Evolutionary conservation across 2,888 invertebrate genomes (phyloP), one percentile per base, ranked within the genome.

Genomic region (Abscondita cerata): DNA sequence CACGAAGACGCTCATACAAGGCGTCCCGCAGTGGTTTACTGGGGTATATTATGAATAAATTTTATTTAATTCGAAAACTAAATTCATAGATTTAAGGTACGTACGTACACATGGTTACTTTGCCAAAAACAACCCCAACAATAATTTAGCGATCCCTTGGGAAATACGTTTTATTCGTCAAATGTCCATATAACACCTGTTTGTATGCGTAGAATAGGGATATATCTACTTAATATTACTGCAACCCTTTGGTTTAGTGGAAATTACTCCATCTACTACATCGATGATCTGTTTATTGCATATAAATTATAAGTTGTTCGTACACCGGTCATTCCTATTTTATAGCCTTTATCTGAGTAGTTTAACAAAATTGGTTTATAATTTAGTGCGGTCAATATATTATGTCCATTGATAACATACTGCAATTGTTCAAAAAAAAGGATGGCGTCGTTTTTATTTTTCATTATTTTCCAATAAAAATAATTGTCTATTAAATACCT

Each of bases 101-200:
- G 52, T 57, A 52, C 40, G 36, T 52, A 52, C 38, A 40, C 47
- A 50, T 51, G 52, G 15, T 47, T 59, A 64, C 57, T n/a, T n/a
- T n/a, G n/a, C n/a, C 57, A 46, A 44, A 61, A 58, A 58, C 44
- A 19, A 44, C 44, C 66, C 66, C 67, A 68, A 58, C 66, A 66
- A 68, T 75, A 75, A 75, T 71, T 67, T 72, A 75, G 65, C 67
- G 70, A 68, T 52, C 75, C 66, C 71, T 2, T 31, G 75, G 75
- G 75, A 75, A 75, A 75, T 75, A 71, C 65, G 52, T 70, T 70
- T 72, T 72, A 75, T 75, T 71, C 73, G 74, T 75, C 74, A 75
- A 74, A 75, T 70, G 62, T 59, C 58, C 59, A 59, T 64, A 59
- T 59, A 53, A 56, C 52, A 58, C 52, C 52, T 52, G 59, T 59